Base-by-base conservation (phyloP, 2,888 invertebrate species). In the Rhingia campestris region DNA sequence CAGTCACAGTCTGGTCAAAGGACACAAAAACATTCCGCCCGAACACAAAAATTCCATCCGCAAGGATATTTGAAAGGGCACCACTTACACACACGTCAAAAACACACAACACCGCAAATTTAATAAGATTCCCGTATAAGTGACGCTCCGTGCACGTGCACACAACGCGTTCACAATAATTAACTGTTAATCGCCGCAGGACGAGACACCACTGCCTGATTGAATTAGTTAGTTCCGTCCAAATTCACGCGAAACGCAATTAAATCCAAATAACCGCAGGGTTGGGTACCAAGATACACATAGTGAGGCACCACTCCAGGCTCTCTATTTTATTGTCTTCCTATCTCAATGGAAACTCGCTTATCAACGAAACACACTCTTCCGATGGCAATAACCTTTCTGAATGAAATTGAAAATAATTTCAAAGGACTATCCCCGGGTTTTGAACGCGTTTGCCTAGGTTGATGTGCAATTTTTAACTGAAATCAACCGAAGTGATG, bases 231-330 rank as follows among this genome's bases (percentile, higher is more conserved):
- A 32, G 39, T 45, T 35, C 47, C 32, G 10, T 14, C 7, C 39
- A 59, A 67, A 66, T 61, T 73, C 66, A 47, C 61, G 51, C 72
- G 67, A 61, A 79, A 61, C 73, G 41, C 73, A 80, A 80, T 80
- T 80, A 80, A 80, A 74, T 67, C 54, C 45, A 80, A 67, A 80
- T 80, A 80, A 47, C 79, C 73, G 39, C 54, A 47, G 30, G 63
- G 49, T 43, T 43, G 10, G 45, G 14, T 41, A 5, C 43, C 37
- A 10, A 72, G 35, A 33, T 54, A 79, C 53, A 56, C 64, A 58
- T 22, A 22, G 14, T 54, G 33, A 9, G 30, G 37, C 32, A 12
- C 30, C 22, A 45, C 32, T n/a, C 33, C 51, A 51, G 54, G 69
- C 39, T n/a, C 39, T n/a, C 6, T 51, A 22, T 43, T 72, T 58